Conservation (phyloP, 37 sponge, comb jelly and placozoan genomes). For the Agelas oroides region DNA sequence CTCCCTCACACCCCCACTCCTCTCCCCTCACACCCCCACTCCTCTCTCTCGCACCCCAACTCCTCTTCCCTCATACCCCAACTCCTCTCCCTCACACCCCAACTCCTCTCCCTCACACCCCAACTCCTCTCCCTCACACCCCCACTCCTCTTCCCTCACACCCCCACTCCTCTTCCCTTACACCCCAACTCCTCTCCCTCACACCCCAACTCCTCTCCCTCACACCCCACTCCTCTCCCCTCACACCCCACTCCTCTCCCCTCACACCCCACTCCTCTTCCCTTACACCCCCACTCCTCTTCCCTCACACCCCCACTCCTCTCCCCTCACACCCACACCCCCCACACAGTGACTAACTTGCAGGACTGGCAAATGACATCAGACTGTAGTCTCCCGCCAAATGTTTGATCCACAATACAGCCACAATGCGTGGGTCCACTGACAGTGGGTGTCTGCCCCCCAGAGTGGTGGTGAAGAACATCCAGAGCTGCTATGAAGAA, state of each 20-base stretch:
- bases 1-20: not conserved
- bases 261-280: not conserved
- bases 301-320: not conserved
- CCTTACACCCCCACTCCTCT: not conserved
- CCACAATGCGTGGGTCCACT: conserved; percentile 62
- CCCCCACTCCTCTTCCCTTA: not conserved
- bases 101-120: no score
- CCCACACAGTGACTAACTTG: conserved; percentile 40
- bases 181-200: not conserved
- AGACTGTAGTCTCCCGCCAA: conserved; percentile 91
- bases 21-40: not conserved
- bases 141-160: no score
- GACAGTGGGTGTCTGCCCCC: conserved; percentile 76
- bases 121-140: no score
- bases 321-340: no score
- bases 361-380: conserved; percentile 89
- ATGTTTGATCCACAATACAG: conserved; percentile 92
- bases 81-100: not conserved
- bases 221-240: not conserved
- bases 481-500: conserved; percentile 95
- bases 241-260: not conserved
- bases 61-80: not conserved
- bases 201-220: no score
- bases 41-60: not conserved
- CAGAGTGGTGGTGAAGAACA: conserved; percentile 91